These are phyloP conservation scores for Lordiphosa collinella DNA, from an alignment of 1,140 invertebrate genomes.

Conservation along the genomic window DNA sequence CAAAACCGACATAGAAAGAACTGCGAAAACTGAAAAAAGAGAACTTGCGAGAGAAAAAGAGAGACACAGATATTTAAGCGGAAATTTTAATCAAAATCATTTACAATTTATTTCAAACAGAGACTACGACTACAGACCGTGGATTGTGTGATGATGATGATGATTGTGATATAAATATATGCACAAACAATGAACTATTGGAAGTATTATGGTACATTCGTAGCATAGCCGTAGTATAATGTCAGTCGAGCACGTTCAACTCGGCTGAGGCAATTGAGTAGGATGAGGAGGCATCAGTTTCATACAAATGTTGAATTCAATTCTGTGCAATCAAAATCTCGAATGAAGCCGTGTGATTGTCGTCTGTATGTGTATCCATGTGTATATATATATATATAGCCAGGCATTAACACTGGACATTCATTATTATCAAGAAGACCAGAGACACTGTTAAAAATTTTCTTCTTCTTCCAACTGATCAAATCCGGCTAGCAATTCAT, in stretches of 20 bases:
- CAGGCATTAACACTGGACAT: slow-evolving; percentile 8
- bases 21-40: slow-evolving; percentile 3
- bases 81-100: slow-evolving; percentile 77
- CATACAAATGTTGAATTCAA: slow-evolving; percentile 9
- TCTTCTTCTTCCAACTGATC: not conserved
- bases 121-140: slow-evolving; percentile 22
- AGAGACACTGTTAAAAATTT: slow-evolving; percentile 14
- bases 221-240: slow-evolving; percentile 27
- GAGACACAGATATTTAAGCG: slow-evolving; percentile 51
- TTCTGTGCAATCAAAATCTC: slow-evolving; percentile 42
- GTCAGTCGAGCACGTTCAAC: slow-evolving; percentile 70
- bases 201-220: slow-evolving; percentile 31
- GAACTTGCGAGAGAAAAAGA: slow-evolving; percentile 9
- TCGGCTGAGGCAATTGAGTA: slow-evolving; percentile 60
- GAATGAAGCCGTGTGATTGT: not conserved
- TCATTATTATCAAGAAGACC: slow-evolving; percentile 21
- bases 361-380: slow-evolving; percentile 15
- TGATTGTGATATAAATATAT: slow-evolving; percentile 41
- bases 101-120: slow-evolving; percentile 76
- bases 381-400: slow-evolving; percentile 1
- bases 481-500: not conserved
- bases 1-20: slow-evolving; percentile 1
- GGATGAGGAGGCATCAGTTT: slow-evolving; percentile 26
- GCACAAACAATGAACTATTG: slow-evolving; percentile 44
- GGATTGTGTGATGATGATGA: not conserved